Evolutionary conservation across 2,888 invertebrate genomes (phyloP), one percentile per base, ranked within the genome.

Genomic region (Xanthorhoe designata): DNA sequence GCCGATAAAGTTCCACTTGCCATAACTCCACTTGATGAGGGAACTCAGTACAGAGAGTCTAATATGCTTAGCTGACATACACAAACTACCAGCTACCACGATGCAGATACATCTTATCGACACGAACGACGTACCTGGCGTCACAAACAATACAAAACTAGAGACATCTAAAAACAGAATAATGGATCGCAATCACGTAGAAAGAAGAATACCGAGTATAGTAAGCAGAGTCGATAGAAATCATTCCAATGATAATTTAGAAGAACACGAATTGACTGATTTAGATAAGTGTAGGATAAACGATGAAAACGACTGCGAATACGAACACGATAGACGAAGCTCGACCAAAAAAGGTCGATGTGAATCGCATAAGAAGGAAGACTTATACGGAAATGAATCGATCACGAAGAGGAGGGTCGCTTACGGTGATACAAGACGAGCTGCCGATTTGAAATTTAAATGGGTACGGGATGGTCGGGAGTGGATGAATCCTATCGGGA

Each of bases 401-500:
- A 88, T 89, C 85, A 85, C 78, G 73, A 84, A 38, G 38, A 58
- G 84, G 81, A 87, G 87, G 84, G 83, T 86, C 79, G 80, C 82
- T 85, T 84, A 88, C 84, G 83, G 88, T 78, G 77, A 80, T 74
- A 78, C 81, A 87, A 89, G 86, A 81, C 84, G 76, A 75, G 81
- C 87, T 83, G 84, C 82, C 78, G 75, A 89, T 91, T 89, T 90
- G 81, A 90, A 92, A 87, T 90, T 88, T 80, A 90, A 89, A 92
- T 90, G 81, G 80, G 80, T 75, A 70, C 79, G 81, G 79, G 81
- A 83, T 83, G 79, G 81, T 76, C 84, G 79, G 60, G 63, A 51
- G 79, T 83, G 85, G 81, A 83, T 79, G 79, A 80, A 82, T 78
- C 76, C 83, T 73, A 77, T 83, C 79, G 79, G 85, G 78, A 88